Evolutionary conservation across 2,113 vertebrate species (phyloP), one percentile per base, ranked within the genome.

Genomic region (Tauraco erythrolophus): DNA sequence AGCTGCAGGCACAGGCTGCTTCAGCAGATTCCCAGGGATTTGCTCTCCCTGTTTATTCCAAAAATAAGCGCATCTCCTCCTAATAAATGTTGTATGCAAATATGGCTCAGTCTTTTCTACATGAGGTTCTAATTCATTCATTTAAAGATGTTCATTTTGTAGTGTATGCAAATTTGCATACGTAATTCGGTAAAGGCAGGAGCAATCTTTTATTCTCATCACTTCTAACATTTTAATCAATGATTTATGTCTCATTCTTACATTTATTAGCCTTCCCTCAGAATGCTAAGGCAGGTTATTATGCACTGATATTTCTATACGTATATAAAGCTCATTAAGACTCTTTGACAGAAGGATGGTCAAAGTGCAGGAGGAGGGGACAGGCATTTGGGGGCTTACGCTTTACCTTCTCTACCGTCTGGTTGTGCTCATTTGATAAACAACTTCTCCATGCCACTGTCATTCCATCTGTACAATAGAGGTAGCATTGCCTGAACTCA

Each of bases 141-240:
- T 91, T 97, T 94, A 93, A 93, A 95, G 88, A 68, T 61, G 86
- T 95, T 97, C 72, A 92, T 97, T 97, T 92, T 89, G 82, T 78
- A 80, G 82, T 81, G 61, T 93, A 88, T 90, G 94, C 43, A 75
- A 84, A 96, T 96, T 94, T 97, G 96, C 90, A 88, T 94, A 80
- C 90, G 90, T 97, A 97, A 97, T 95, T 97, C 96, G 71, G 94
- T 79, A 95, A 96, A 96, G 79, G 79, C 92, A 94, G 84, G 75
- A 92, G 92, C 88, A 96, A 97, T 96, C 93, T 97, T 96, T 98
- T 96, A 97, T 92, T 97, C 87, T 97, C 89, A 95, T 97, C 93
- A 94, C 91, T 96, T 94, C 84, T 96, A 94, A 96, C 95, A 96
- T 96, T 97, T 97, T 96, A 97, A 97, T 97, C 94, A 95, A 95